Evolutionary conservation across 30 jellyfish, hydroid and myxozoan species (phyloP).

Genomic region (Turritopsis dohrnii): DNA sequence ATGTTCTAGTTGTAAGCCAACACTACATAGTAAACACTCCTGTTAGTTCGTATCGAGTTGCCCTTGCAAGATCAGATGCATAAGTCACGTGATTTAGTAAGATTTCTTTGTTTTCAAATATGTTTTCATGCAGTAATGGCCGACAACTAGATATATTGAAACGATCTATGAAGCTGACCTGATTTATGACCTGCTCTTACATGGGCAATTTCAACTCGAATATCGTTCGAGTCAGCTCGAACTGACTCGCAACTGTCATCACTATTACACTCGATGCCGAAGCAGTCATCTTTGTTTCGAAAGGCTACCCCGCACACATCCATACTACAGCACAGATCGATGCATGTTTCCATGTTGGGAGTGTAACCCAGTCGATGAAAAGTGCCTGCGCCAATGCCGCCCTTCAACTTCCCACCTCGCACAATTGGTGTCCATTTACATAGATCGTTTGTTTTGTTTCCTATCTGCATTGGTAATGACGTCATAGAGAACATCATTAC

Average conservation of each 20-base stretch:
- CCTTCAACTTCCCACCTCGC: slow-evolving; percentile 58
- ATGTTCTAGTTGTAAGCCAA: slow-evolving; percentile 15
- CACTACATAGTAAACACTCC: not conserved
- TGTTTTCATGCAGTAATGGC: slow-evolving; percentile 1
- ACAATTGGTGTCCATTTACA: slow-evolving; percentile 88
- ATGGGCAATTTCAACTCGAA: slow-evolving; percentile 70
- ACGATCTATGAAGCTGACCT: slow-evolving; percentile 51
- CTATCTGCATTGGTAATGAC: not conserved
- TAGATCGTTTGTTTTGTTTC: slow-evolving; percentile 23
- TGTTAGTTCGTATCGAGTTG: not conserved
- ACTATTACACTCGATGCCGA: slow-evolving; percentile 86
- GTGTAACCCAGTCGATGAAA: slow-evolving; percentile 84
- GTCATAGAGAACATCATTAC: not conserved
- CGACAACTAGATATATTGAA: slow-evolving; percentile 1
- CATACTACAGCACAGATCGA: slow-evolving; percentile 83
- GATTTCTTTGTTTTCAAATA: not conserved
- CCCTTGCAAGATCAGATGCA: slow-evolving; percentile 19
- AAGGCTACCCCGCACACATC: slow-evolving; percentile 91
- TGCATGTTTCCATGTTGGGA: slow-evolving; percentile 88
- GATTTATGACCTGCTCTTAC: slow-evolving; percentile 91
- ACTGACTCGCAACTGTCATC: slow-evolving; percentile 79
- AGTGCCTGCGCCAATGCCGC: slow-evolving; percentile 87
- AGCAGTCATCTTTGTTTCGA: slow-evolving; percentile 71
- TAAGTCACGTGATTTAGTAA: not conserved
- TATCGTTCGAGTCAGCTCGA: slow-evolving; percentile 47